phyloP scores from a whole-genome alignment of 2,888 invertebrate genomes.

The Nymphalis urticae region DNA sequence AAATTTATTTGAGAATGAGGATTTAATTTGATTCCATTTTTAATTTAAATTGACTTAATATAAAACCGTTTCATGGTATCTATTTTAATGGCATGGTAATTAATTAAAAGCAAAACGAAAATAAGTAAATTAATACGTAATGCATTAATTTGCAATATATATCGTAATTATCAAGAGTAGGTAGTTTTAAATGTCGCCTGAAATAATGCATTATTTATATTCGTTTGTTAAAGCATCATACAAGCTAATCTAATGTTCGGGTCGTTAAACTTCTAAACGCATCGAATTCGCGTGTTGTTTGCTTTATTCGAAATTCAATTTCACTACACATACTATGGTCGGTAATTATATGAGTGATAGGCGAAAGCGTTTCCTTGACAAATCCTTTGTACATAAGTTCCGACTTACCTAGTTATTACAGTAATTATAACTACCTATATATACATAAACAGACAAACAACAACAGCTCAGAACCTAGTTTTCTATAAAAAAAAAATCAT shows the following conservation, averaged over 20 bases:
- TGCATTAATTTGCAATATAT: not conserved
- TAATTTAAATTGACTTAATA: too few relatives aligned
- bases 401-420: not conserved
- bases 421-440: not conserved
- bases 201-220: not conserved
- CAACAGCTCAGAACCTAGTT: too few relatives aligned
- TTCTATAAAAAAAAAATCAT: too few relatives aligned
- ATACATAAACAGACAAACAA: too few relatives aligned
- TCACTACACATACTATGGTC: not conserved
- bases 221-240: not conserved
- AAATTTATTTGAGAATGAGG: too few relatives aligned
- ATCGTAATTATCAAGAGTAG: not conserved
- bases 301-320: not conserved
- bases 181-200: not conserved
- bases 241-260: not conserved
- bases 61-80: too few relatives aligned
- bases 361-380: not conserved
- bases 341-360: constrained; percentile 8
- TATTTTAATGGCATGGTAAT: too few relatives aligned
- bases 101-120: too few relatives aligned
- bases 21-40: too few relatives aligned
- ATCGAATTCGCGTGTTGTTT: constrained; percentile 5
- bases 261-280: constrained; percentile 1
- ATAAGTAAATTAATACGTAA: not conserved
- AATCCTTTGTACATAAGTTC: not conserved